phyloP scores from a whole-genome alignment of 92 coral and sea anemone species.

The Desmophyllum pertusum region DNA sequence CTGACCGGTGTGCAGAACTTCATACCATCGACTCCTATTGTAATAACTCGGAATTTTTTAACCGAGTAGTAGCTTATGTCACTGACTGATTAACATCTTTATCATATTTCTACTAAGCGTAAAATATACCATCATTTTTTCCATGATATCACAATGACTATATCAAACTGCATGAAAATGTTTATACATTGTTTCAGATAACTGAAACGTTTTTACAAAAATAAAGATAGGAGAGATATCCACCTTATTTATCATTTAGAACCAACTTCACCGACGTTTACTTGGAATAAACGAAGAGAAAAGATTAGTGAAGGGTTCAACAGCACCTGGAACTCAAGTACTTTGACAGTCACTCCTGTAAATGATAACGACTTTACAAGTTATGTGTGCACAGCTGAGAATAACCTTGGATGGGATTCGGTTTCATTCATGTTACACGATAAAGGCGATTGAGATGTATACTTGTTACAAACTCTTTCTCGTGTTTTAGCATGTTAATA shows the following conservation, averaged over 20 bases:
- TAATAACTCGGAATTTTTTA: too few species aligned
- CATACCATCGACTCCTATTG: too few species aligned
- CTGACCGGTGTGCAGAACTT: too few species aligned
- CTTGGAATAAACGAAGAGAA: constrained; percentile 25
- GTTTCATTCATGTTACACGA: constrained; percentile 22
- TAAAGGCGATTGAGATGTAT: background rate
- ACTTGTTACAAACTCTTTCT: background rate
- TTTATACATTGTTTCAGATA: background rate
- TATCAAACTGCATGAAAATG: background rate
- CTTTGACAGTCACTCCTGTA: constrained; percentile 6
- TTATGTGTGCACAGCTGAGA: constrained; percentile 55
- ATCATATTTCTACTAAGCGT: too few species aligned
- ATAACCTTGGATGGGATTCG: constrained; percentile 53
- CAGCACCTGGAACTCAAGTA: constrained; percentile 13
- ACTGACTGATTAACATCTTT: too few species aligned
- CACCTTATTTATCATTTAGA: constrained; percentile 7
- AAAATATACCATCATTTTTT: too few species aligned
- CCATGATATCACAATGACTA: too few species aligned
- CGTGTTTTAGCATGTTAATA: too few species aligned
- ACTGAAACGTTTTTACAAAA: too few species aligned
- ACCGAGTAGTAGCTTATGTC: too few species aligned
- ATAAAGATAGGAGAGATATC: background rate
- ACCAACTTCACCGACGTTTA: constrained; percentile 45
- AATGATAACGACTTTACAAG: constrained; percentile 37
- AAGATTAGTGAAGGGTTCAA: background rate